Conservation (phyloP, 2,888 invertebrate species). For the Melinaea menophilus region DNA sequence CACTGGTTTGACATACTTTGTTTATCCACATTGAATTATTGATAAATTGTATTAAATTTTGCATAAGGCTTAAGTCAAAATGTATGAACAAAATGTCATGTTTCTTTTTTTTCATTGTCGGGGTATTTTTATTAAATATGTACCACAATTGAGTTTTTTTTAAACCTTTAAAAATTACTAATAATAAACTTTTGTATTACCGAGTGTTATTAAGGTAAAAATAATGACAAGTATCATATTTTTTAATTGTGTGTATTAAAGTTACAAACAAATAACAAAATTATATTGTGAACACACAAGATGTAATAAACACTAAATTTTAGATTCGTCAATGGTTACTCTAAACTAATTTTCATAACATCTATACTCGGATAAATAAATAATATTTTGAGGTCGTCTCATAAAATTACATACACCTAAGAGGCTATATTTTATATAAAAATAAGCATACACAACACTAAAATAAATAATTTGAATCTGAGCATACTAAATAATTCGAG, state of each 20-base stretch:
- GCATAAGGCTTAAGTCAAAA: too few relatives aligned
- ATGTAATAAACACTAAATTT: slow-evolving; percentile 28
- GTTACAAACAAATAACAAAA: slow-evolving; percentile 38
- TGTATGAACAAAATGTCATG: too few relatives aligned
- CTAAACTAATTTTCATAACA: neutral
- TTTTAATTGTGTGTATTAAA: slow-evolving; percentile 33
- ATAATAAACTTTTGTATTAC: neutral
- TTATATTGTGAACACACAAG: slow-evolving; percentile 35
- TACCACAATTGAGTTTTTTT: too few relatives aligned
- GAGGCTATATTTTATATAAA: neutral
- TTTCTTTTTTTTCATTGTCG: too few relatives aligned
- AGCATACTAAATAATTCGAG: slow-evolving; percentile 18
- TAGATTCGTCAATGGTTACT: slow-evolving; percentile 8
- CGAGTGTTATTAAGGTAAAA: neutral
- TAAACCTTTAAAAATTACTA: too few relatives aligned
- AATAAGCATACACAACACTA: slow-evolving; percentile 8
- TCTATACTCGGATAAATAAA: slow-evolving; percentile 15
- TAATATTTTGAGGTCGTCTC: slow-evolving; percentile 27
- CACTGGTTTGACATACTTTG: slow-evolving; percentile 18
- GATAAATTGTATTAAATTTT: neutral
- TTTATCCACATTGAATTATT: slow-evolving; percentile 7
- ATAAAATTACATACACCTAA: slow-evolving; percentile 3
- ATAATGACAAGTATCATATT: neutral
- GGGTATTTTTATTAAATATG: too few relatives aligned
- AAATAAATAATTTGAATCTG: slow-evolving; percentile 8